Evolutionary conservation across 2,797 vertebrate genomes (phyloP).

Genomic region (Propithecus deckenii): DNA sequence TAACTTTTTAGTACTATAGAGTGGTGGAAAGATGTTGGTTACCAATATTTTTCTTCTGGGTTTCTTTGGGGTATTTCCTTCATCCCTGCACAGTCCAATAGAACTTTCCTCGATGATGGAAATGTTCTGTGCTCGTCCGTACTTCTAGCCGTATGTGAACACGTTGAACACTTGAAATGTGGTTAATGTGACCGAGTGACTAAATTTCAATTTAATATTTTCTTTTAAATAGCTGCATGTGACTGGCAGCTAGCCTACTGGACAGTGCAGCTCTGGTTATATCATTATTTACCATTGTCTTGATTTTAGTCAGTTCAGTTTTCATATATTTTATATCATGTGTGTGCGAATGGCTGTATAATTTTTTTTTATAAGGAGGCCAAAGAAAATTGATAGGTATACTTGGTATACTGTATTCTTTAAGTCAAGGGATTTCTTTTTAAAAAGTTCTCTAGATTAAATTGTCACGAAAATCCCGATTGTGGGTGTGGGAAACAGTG

Average conservation of each 20-base stretch:
- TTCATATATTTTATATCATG: neutral
- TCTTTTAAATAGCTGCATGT: neutral
- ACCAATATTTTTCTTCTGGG: neutral
- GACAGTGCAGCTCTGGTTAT: neutral
- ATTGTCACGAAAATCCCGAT: neutral
- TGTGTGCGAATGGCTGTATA: neutral
- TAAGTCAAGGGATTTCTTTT: neutral
- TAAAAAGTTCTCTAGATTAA: neutral
- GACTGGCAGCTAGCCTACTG: neutral
- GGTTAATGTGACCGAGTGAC: neutral
- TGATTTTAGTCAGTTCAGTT: neutral
- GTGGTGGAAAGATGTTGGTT: neutral
- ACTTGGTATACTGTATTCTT: neutral
- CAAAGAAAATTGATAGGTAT: neutral
- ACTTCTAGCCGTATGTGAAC: neutral
- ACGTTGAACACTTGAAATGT: neutral
- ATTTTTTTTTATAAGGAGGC: neutral
- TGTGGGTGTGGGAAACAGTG: neutral
- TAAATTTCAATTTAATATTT: neutral
- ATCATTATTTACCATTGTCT: constrained; percentile 1
- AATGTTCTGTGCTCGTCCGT: neutral
- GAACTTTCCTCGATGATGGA: neutral
- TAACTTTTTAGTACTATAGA: neutral
- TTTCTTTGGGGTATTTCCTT: neutral
- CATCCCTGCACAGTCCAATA: neutral